phyloP scores from a whole-genome alignment of 2,797 vertebrate genomes.

The Limnodromus scolopaceus region DNA sequence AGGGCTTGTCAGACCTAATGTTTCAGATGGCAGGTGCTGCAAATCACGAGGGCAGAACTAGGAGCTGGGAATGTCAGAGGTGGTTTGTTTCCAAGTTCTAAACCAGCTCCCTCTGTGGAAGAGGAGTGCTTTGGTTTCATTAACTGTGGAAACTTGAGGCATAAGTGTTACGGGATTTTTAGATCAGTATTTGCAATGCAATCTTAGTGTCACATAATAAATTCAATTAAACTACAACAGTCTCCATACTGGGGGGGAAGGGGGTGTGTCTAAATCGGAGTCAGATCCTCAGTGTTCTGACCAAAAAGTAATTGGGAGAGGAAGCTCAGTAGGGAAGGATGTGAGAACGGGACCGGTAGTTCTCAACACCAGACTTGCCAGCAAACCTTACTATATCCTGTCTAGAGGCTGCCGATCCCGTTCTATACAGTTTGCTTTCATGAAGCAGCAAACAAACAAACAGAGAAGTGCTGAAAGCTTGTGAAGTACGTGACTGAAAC shows the following conservation, averaged over 20 bases:
- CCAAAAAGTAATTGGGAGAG: not conserved
- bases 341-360: not conserved
- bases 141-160: not conserved
- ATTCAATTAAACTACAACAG: not conserved
- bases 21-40: not conserved
- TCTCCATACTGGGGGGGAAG: rapidly evolving
- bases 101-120: not conserved
- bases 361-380: not conserved
- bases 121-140: not conserved
- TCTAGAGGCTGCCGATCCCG: not conserved
- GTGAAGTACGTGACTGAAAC: not conserved
- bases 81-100: not conserved
- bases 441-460: not conserved
- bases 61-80: not conserved
- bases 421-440: not conserved
- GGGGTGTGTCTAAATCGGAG: not conserved
- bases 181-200: not conserved
- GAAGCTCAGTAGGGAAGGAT: not conserved
- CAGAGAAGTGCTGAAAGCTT: not conserved
- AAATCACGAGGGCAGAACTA: not conserved
- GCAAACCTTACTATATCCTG: not conserved
- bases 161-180: not conserved
- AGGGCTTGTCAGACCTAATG: not conserved
- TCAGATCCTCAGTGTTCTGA: not conserved
- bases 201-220: not conserved